Base-by-base conservation (phyloP, 1,140 invertebrate species). In the Bombus confusus region DNA sequence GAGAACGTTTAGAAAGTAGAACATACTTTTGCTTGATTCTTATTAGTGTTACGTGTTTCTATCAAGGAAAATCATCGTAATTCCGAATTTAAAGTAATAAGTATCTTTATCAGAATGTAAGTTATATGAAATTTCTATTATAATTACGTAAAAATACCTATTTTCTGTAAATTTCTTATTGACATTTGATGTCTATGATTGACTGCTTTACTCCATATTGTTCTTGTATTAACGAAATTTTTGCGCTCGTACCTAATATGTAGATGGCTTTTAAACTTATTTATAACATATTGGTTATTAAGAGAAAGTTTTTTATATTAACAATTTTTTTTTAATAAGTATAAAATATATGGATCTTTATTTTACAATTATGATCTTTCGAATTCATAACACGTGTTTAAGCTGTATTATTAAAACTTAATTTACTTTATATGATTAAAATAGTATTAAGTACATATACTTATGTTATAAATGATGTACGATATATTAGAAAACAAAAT, bases 201-300 rank as follows among this genome's bases (percentile, higher is more conserved):
- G 9, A 68, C 57, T 73, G 34, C 25, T n/a, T 52, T 80, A 85
- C 83, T 85, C 83, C 83, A 85, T 85, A 85, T 85, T 85, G 83
- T 69, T 80, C 73, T 74, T 43, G 31, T 85, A 72, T 62, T 71
- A 57, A 66, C 3, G 57, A 66, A 85, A 68, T 80, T 34, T 74
- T 62, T 68, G 18, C 34, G 1, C 3, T 57, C 8, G 28, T 76
- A 62, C 28, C 4, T 62, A 31, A 41, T 25, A 31, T 4, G n/a
- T 6, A 62, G 9, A 34, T 34, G 2, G 15, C 3, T 41, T 64
- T n/a, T 34, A 18, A 31, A 25, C 12, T 47, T 78, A 18, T 25
- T 28, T 28, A 22, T 62, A 41, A 12, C 25, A 66, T n/a, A 25
- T 62, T n/a, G 0, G 15, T 73, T n/a, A 62, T 47, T 39, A 0